A percentile compares a stretch with the other conserved stretches of the same genome.
Evolutionary conservation across 2,113 vertebrate genomes (phyloP).

Genomic region (Trichechus manatus): DNA sequence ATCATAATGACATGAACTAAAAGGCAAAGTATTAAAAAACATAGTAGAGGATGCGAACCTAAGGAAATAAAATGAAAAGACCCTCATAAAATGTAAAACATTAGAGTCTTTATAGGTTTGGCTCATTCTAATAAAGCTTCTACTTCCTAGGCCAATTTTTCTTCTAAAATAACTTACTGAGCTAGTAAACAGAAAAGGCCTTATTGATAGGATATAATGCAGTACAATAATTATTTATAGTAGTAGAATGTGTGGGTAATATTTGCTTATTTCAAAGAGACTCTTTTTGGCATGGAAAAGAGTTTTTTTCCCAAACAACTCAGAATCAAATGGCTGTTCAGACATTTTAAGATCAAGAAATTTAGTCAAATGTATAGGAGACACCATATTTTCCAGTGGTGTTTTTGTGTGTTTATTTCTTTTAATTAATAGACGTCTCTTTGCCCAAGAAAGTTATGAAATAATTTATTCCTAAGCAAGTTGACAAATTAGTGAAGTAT

Average conservation of each 20-base stretch:
- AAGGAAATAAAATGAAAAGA: conserved; percentile 10
- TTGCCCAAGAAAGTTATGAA: not conserved
- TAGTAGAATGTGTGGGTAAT: not conserved
- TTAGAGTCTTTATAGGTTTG: not conserved
- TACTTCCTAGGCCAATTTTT: conserved; percentile 38
- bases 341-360: conserved; percentile 5
- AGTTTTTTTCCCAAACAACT: not conserved
- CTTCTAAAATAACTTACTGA: not conserved
- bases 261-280: conserved; percentile 20
- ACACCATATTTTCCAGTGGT: not conserved
- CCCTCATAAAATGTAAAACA: not conserved
- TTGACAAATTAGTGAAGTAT: conserved; percentile 15
- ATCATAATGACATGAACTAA: not conserved
- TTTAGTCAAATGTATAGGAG: conserved; percentile 23
- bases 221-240: conserved; percentile 19
- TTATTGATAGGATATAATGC: not conserved
- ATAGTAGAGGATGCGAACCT: not conserved
- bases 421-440: not conserved
- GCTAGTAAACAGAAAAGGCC: not conserved
- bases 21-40: conserved; percentile 11
- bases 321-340: conserved; percentile 11
- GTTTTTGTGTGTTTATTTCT: conserved; percentile 23
- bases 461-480: conserved; percentile 34
- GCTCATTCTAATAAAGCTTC: not conserved
- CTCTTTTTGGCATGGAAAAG: not conserved